Conservation (phyloP, 2,797 vertebrate species). For the Aldrovandia affinis region DNA sequence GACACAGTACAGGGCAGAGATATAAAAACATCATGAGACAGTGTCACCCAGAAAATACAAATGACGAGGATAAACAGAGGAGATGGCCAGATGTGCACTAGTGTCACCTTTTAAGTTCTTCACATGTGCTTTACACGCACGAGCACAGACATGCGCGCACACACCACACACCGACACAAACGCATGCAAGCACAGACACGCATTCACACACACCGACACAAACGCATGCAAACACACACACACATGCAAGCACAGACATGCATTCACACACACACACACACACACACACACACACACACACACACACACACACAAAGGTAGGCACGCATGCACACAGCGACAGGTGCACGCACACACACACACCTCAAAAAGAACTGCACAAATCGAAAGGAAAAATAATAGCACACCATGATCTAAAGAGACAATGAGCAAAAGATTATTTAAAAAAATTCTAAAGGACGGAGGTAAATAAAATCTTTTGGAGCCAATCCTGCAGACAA, state of each 20-base stretch:
- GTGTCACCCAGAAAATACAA: constrained; percentile 41
- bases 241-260: too few species aligned
- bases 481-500: background rate
- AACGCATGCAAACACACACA: too few species aligned
- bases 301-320: too few species aligned
- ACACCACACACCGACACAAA: too few species aligned
- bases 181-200: too few species aligned
- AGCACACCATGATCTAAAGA: background rate
- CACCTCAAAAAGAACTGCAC: background rate
- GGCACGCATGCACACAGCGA: too few species aligned
- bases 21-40: background rate
- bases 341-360: too few species aligned
- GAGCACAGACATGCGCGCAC: too few species aligned
- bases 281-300: too few species aligned
- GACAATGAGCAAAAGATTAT: background rate
- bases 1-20: background rate
- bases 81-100: constrained; percentile 28
- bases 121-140: background rate
- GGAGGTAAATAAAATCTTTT: background rate
- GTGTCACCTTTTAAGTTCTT: constrained; percentile 22
- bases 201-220: too few species aligned
- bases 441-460: background rate
- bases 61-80: constrained; percentile 32
- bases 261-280: too few species aligned
- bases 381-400: background rate